Base-by-base conservation (phyloP, 1,140 invertebrate genomes). In the Bursaphelenchus mucronatus region DNA sequence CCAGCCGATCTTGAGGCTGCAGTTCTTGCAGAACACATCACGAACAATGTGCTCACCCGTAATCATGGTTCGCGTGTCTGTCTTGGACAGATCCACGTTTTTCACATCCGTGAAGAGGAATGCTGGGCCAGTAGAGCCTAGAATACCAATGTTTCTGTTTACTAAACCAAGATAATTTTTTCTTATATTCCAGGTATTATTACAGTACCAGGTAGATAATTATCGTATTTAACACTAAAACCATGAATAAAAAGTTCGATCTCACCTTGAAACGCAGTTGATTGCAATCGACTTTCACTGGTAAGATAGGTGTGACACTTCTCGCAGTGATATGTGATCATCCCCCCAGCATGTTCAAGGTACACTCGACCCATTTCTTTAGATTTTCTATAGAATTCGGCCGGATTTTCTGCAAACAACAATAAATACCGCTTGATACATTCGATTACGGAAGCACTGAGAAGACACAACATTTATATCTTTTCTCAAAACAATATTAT, bases 1-100 rank as follows among this genome's bases (percentile, higher is more conserved):
- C 75, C 75, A 76, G 4, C 75, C 77, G n/a, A 76, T 54, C 43
- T 77, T 70, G 9, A 8, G 15, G 15, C 58, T 47, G 40, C 69
- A 71, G 6, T 10, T 13, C 40, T 74, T 74, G 64, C 69, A 71
- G 17, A 61, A 19, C 13, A 71, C 70, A 52, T 71, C 69, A 0
- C 69, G 53, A 30, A 71, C 70, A 19, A 75, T 41, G 47, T 71
- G 69, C 39, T 66, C 68, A 5, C 69, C 63, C 5, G 69, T 71
- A n/a, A 63, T 74, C 69, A 71, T 71, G 11, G 50, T 59, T 13
- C 68, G 47, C 40, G 44, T 15, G 17, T 71, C 61, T 11, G 54
- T 67, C 13, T 68, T 67, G 11, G 64, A 64, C 39, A 45, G 61
- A 8, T 51, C 44, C 7, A 71, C 46, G 44, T 71, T 71, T 45